Evolutionary conservation across 37 sponge, comb jelly and placozoan species (phyloP), one percentile per base, ranked within the genome.

Genomic region (Geodia barretti): DNA sequence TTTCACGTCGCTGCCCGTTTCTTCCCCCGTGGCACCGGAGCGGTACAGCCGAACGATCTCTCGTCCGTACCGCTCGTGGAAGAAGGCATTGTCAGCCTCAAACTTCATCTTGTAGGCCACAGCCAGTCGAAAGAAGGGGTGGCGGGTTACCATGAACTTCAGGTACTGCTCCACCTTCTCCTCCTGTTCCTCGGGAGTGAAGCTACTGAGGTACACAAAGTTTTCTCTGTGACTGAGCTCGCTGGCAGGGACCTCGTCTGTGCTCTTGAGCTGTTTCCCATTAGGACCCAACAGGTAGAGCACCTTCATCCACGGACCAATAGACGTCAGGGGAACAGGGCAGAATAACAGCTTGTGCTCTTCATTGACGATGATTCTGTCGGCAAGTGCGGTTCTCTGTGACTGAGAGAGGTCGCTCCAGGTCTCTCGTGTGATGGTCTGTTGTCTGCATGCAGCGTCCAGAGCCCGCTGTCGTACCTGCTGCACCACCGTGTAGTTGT

Each of bases 11-110:
- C 69, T 40, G 0, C 86, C 86, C 3, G 1, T 38, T 9, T 69
- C 37, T 24, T 77, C 32, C 14, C 38, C 28, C 36, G 4, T 37
- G 2, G 41, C 73, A 26, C 76, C 84, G 2, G 1, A 3, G 23
- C 86, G 86, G 67, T 78, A 85, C 35, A 76, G 34, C 29, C 68
- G 40, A 3, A 85, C 73, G 25, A 85, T 85, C 39, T 77, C 68
- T 33, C 3, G 62, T 19, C 86, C 86, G 35, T 85, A 85, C 24
- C 78, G 73, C 24, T 41, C 58, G n/a, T 64, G 65, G 42, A 85
- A 85, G 33, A 62, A 41, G 11, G 62, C 60, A 41, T 85, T 85
- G 42, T 0, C 9, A 30, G 7, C 28, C 41, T 70, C 43, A 69
- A 85, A 78, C 47, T 85, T 85, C 36, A 31, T 58, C 64, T 70